Percentiles rank a stretch among this genome's conserved stretches.
These are phyloP conservation scores for Hydrophis major DNA, from an alignment of 2,797 vertebrate genomes.

Conservation along the genomic window DNA sequence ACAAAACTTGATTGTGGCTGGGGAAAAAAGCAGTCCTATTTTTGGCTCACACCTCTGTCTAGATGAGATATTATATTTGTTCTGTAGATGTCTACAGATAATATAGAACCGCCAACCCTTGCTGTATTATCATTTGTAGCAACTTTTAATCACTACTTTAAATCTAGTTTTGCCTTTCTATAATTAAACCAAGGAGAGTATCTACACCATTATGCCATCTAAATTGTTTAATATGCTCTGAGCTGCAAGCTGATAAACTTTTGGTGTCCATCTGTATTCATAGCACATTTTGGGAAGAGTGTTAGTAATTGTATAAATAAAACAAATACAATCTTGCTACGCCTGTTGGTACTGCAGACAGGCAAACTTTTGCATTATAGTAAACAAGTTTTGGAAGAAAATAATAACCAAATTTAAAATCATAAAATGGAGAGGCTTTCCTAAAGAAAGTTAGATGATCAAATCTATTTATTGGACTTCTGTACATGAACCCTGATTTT, in stretches of 20 bases:
- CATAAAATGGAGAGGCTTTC: neutral
- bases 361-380: neutral
- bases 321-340: neutral
- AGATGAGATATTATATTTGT: neutral
- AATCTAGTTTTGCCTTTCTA: slow-evolving; percentile 21
- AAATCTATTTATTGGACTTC: neutral
- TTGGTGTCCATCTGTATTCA: slow-evolving; percentile 24
- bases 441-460: neutral
- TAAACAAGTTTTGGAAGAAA: neutral
- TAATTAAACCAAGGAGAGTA: slow-evolving; percentile 42
- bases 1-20: neutral
- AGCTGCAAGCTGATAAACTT: slow-evolving; percentile 12
- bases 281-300: neutral
- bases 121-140: neutral
- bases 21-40: neutral
- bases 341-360: neutral
- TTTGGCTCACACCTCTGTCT: neutral
- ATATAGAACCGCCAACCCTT: neutral
- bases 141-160: slow-evolving; percentile 36
- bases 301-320: neutral
- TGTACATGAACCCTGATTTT: neutral
- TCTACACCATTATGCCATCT: slow-evolving; percentile 28
- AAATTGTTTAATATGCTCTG: slow-evolving; percentile 21
- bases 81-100: neutral
- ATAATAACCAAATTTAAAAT: neutral